phyloP scores from a whole-genome alignment of 1,140 invertebrate species.

The Drosophila bocki region DNA sequence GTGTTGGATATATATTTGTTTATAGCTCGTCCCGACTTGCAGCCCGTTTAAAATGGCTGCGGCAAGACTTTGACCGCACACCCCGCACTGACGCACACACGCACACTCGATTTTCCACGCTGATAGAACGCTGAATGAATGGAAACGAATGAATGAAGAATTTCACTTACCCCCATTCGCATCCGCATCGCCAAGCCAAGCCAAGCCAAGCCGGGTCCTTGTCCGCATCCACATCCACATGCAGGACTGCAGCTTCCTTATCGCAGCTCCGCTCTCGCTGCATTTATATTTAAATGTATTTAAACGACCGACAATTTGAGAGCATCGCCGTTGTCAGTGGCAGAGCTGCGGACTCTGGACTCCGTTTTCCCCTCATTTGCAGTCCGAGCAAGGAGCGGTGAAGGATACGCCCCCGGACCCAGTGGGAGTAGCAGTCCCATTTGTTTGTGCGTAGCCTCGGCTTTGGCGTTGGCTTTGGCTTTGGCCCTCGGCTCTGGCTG shows the following conservation, averaged over 20 bases:
- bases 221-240: conserved; percentile 30
- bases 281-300: conserved; percentile 84
- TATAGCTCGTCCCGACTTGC: conserved; percentile 59
- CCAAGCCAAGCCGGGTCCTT: conserved; percentile 16
- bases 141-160: conserved; percentile 75
- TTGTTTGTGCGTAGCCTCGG: conserved; percentile 71
- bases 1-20: conserved; percentile 78
- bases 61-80: conserved; percentile 58
- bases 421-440: conserved; percentile 36
- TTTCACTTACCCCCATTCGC: conserved; percentile 60
- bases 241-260: conserved; percentile 59
- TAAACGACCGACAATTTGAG: conserved; percentile 83
- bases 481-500: conserved; percentile 35
- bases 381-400: conserved; percentile 48
- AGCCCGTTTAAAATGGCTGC: conserved; percentile 64
- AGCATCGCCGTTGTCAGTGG: conserved; percentile 71
- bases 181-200: not conserved
- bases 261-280: conserved; percentile 52
- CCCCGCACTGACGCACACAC: conserved; percentile 1
- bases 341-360: conserved; percentile 10
- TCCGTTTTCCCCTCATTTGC: conserved; percentile 56
- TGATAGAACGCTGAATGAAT: conserved; percentile 72
- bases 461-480: conserved; percentile 55
- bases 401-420: conserved; percentile 7
- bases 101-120: conserved; percentile 56